Conservation (phyloP, 2,113 vertebrate genomes). For the Marcusenius ussheri region DNA sequence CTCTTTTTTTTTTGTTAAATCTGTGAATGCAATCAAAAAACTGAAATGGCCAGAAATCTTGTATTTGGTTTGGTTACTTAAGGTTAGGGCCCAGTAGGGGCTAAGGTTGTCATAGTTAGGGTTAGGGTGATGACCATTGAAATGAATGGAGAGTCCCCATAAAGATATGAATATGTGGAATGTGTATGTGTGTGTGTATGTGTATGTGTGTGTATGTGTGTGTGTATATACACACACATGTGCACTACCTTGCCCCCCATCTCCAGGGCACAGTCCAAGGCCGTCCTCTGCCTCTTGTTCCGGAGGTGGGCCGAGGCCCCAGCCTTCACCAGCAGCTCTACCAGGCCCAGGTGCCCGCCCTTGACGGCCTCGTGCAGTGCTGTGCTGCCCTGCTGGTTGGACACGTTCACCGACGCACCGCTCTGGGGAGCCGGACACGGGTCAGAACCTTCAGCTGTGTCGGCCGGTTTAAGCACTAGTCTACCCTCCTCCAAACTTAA, state of each 20-base stretch:
- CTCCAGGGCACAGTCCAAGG: constrained; percentile 73
- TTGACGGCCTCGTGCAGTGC: constrained; percentile 80
- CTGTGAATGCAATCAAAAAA: background rate
- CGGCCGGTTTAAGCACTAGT: background rate
- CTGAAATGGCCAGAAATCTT: background rate
- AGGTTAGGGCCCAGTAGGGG: background rate
- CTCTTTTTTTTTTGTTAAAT: background rate
- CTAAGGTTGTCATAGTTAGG: background rate
- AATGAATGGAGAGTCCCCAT: background rate
- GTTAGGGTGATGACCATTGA: background rate
- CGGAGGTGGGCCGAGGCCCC: constrained; percentile 62
- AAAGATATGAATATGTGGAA: background rate
- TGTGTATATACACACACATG: background rate
- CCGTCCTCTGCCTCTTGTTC: constrained; percentile 71
- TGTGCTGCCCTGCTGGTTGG: constrained; percentile 75
- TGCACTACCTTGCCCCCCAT: constrained; percentile 60
- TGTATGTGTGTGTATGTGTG: too few species aligned
- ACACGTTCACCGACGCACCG: constrained; percentile 68
- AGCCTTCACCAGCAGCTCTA: constrained; percentile 70
- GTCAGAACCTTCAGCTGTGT: background rate
- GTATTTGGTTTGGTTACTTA: background rate
- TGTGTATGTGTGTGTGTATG: background rate
- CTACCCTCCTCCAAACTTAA: background rate
- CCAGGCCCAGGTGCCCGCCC: constrained; percentile 58
- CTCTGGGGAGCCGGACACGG: constrained; percentile 51